A percentile compares a stretch with the other conserved stretches of the same genome.
phyloP scores from a whole-genome alignment of 2,113 vertebrate species.

The Podarcis raffonei region DNA sequence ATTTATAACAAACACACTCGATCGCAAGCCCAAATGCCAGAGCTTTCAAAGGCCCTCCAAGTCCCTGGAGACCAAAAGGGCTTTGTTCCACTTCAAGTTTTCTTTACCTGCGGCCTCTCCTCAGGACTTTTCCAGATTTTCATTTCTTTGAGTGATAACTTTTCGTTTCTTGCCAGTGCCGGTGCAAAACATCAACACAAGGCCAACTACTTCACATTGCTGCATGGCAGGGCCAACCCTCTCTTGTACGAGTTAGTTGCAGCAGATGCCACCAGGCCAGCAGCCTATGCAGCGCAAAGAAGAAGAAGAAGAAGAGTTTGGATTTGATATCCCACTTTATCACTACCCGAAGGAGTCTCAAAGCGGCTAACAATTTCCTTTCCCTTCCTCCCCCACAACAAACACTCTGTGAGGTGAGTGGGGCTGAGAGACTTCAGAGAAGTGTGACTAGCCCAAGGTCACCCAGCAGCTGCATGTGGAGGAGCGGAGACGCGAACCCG shows the following conservation, averaged over 20 bases:
- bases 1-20: background rate
- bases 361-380: no score
- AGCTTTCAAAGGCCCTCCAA: background rate
- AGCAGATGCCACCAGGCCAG: background rate
- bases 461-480: no score
- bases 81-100: background rate
- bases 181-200: background rate
- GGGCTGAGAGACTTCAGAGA: no score
- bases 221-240: background rate
- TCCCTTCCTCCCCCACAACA: no score
- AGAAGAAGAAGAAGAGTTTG: no score
- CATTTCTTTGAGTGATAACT: background rate
- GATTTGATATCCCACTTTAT: no score
- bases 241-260: no score
- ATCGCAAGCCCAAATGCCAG: background rate
- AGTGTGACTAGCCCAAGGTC: no score
- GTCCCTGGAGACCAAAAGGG: background rate
- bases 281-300: background rate
- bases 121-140: background rate
- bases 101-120: background rate
- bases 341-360: no score
- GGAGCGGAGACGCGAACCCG: no score
- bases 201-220: background rate
- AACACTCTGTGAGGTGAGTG: no score
- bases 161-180: background rate